Evolutionary conservation across 2,113 vertebrate species (phyloP).

Genomic region (Ictalurus punctatus): DNA sequence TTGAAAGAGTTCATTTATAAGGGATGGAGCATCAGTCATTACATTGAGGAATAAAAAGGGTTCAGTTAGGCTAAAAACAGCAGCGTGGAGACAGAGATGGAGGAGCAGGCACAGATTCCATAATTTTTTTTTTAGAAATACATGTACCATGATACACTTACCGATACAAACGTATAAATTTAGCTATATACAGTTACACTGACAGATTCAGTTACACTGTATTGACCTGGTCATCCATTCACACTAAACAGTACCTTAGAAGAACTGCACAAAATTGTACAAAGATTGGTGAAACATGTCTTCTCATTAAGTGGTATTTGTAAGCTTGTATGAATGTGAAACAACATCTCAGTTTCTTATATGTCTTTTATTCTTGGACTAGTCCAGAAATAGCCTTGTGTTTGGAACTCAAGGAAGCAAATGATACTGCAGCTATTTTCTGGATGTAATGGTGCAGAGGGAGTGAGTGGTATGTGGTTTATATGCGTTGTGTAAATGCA

Average conservation of each 20-base stretch:
- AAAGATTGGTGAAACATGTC: background rate
- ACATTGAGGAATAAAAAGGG: conserved; percentile 46
- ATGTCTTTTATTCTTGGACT: background rate
- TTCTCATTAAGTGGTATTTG: background rate
- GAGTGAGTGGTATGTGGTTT: background rate
- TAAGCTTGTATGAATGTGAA: background rate
- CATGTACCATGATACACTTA: background rate
- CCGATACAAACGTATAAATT: background rate
- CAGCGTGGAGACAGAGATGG: conserved; percentile 44
- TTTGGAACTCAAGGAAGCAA: background rate
- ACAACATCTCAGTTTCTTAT: background rate
- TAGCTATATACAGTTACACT: background rate
- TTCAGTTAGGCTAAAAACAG: conserved; percentile 49
- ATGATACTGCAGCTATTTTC: background rate
- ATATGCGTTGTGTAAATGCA: background rate
- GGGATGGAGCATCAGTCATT: conserved; percentile 33
- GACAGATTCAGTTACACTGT: background rate
- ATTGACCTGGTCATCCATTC: background rate
- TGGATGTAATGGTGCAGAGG: background rate
- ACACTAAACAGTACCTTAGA: background rate
- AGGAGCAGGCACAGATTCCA: conserved; percentile 20
- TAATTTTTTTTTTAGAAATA: background rate
- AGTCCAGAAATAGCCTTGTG: background rate
- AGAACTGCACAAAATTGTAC: background rate
- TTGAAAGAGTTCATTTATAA: conserved; percentile 48